Base-by-base conservation (phyloP, 35 echinoderm and acorn worm species). In the Amphiura filiformis region DNA sequence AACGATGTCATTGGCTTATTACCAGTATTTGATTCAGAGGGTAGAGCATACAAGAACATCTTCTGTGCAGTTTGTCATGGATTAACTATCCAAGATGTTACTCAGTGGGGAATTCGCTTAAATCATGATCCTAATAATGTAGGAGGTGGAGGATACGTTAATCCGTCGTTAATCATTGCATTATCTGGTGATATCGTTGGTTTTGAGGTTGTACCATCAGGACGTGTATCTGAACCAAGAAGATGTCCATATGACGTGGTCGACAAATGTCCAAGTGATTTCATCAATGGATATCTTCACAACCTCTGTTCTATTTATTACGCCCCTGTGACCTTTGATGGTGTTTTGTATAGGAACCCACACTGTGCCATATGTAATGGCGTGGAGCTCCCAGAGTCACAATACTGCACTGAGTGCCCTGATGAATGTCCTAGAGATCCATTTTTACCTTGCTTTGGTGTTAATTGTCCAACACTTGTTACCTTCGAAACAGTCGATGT, bases 51-150 rank as follows among this genome's bases (percentile, higher is more conserved):
- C 38, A 88, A 87, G 37, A 92, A 92, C 40, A 56, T 92, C 1
- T 87, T 81, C 79, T 92, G 91, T 56, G 91, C 91, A 12, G 64
- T 49, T 34, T 92, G 91, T 52, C 85, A 92, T 34, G 84, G 91
- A 36, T 35, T 61, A 35, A 37, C 23, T 32, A 35, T 57, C 30
- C 36, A 49, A 0, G 37, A 75, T 57, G 13, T 92, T 1, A 80
- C n/a, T 2, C 35, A 47, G 35, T 92, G 91, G 91, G 56, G 39
- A 11, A 56, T 82, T 1, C 11, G 61, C 4, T 32, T 78, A 1
- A 35, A 88, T 32, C 81, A 56, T 31, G 17, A 28, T 80, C 76
- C 37, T 34, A 56, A 31, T 26, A 20, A 28, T 47, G 13, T 3
- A 23, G 23, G 0, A 14, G 78, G 39, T 15, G 31, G 38, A 1